These are phyloP conservation scores for Megathymus violae DNA, from an alignment of 1,140 invertebrate species.

Conservation along the genomic window DNA sequence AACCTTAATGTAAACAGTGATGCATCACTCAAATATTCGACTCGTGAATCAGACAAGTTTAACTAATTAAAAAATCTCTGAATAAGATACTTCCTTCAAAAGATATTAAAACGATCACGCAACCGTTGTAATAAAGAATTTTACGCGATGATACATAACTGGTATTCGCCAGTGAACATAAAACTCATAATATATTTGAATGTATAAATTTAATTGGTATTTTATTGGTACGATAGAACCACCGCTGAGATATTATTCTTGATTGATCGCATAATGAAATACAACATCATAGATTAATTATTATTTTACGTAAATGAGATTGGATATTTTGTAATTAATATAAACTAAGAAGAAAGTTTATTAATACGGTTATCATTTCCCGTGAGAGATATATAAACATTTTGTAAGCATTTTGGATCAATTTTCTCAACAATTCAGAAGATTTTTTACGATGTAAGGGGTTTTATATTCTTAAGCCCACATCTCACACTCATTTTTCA, in stretches of 20 bases:
- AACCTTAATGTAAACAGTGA: background rate
- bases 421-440: too few species aligned
- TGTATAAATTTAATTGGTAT: background rate
- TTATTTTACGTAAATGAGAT: background rate
- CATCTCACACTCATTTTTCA: too few species aligned
- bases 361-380: too few species aligned
- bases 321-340: too few species aligned
- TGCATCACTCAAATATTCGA: background rate
- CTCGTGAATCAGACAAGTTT: conserved; percentile 56
- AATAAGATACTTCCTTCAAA: conserved; percentile 66
- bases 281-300: background rate
- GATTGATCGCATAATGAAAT: background rate
- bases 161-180: conserved; percentile 10
- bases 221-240: background rate
- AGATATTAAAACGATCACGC: conserved; percentile 52
- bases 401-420: too few species aligned
- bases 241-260: background rate
- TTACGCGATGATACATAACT: conserved; percentile 43
- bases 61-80: conserved; percentile 54
- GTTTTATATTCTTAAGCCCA: too few species aligned
- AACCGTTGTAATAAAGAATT: conserved; percentile 45
- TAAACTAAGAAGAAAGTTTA: too few species aligned
- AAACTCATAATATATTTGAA: conserved; percentile 7
- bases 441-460: too few species aligned
- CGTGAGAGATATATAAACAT: too few species aligned